phyloP scores from a whole-genome alignment of 1,140 invertebrate genomes.

The Pinna nobilis region DNA sequence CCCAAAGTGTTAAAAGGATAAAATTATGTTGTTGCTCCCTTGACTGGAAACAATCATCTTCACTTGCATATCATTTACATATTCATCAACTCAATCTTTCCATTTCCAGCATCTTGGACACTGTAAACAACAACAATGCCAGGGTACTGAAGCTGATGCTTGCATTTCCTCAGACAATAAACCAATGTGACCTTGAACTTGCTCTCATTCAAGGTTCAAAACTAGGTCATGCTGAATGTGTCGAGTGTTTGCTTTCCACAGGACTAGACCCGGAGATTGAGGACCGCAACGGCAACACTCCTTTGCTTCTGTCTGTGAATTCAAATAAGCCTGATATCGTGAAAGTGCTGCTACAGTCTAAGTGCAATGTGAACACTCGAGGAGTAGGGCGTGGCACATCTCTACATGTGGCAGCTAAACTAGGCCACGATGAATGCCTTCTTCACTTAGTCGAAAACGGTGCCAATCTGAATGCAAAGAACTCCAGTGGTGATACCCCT shows the following conservation, averaged over 20 bases:
- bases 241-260: conserved; percentile 30
- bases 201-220: conserved; percentile 33
- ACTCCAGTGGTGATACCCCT: conserved; percentile 62
- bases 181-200: conserved; percentile 31
- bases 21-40: no score
- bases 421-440: conserved; percentile 55
- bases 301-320: conserved; percentile 50
- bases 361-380: conserved; percentile 34
- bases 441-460: conserved; percentile 49
- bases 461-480: conserved; percentile 52
- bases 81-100: no score
- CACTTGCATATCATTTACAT: no score
- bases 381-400: conserved; percentile 47
- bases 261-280: conserved; percentile 17
- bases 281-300: conserved; percentile 38
- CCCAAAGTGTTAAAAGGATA: no score
- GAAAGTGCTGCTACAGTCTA: conserved; percentile 39
- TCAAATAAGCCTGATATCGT: conserved; percentile 42
- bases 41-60: no score
- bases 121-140: conserved; percentile 37
- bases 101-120: conserved; percentile 30
- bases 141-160: conserved; percentile 25
- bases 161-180: conserved; percentile 30
- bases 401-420: conserved; percentile 61
- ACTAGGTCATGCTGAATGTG: conserved; percentile 36